These are phyloP conservation scores for Empis livida DNA, from an alignment of 2,888 invertebrate genomes.

Conservation along the genomic window DNA sequence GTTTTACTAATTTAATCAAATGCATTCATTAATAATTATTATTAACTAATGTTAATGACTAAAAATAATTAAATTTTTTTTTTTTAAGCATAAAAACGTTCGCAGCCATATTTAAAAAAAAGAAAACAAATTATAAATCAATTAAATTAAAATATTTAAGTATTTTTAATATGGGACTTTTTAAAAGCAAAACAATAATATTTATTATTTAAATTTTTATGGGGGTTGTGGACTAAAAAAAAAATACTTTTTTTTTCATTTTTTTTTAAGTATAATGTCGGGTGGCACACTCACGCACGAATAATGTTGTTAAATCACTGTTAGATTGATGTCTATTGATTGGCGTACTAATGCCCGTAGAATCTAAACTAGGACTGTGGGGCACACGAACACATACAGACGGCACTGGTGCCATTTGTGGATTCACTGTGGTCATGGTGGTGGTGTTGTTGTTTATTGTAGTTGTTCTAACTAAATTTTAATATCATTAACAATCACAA, in stretches of 20 bases:
- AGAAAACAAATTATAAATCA: no score
- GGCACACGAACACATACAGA: constrained; percentile 38
- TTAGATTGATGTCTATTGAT: constrained; percentile 36
- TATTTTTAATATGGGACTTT: no score
- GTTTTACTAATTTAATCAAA: no score
- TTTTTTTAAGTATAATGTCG: constrained; percentile 9
- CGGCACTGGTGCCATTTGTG: constrained; percentile 32
- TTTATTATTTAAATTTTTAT: background rate
- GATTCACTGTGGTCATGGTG: constrained; percentile 22
- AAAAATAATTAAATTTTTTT: no score
- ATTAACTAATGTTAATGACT: no score
- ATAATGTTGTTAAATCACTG: constrained; percentile 36
- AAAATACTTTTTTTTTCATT: constrained; percentile 2
- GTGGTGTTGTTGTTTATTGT: constrained; percentile 24
- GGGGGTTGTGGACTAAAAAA: background rate
- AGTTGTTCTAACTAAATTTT: constrained; percentile 23
- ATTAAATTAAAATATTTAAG: no score
- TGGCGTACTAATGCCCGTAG: constrained; percentile 28
- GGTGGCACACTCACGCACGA: constrained; percentile 37
- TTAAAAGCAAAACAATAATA: no score
- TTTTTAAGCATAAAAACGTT: no score
- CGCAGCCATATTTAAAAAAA: no score
- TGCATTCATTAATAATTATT: no score
- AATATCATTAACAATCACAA: constrained; percentile 11
- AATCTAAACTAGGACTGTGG: constrained; percentile 34